These are phyloP conservation scores for Cyclargus thomasi DNA, from an alignment of 1,140 invertebrate genomes.

Conservation along the genomic window DNA sequence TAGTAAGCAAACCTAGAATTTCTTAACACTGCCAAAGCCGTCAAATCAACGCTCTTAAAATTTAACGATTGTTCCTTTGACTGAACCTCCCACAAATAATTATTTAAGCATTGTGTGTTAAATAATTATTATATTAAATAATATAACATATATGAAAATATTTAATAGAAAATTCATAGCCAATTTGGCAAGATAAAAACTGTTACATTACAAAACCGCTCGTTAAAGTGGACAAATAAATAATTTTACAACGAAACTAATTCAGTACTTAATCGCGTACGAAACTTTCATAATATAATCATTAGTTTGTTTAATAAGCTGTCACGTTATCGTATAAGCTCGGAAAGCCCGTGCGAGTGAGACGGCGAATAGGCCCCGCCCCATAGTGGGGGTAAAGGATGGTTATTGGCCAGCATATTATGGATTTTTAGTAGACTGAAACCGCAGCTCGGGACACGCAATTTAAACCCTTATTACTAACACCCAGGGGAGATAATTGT, in stretches of 20 bases:
- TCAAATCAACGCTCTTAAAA: too few relatives aligned
- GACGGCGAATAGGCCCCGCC: conserved; percentile 47
- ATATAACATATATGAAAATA: too few relatives aligned
- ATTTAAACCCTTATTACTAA: conserved; percentile 33
- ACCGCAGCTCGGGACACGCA: conserved; percentile 35
- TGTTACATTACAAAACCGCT: neutral
- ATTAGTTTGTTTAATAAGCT: conserved; percentile 22
- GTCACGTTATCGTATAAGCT: conserved; percentile 33
- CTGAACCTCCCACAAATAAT: too few relatives aligned
- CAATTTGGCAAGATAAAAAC: neutral
- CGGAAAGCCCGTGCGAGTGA: conserved; percentile 49
- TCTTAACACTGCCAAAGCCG: too few relatives aligned
- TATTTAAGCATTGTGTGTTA: too few relatives aligned
- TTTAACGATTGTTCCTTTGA: too few relatives aligned
- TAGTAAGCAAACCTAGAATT: too few relatives aligned
- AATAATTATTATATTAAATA: too few relatives aligned
- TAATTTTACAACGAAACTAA: conserved; percentile 10
- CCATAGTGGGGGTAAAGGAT: conserved; percentile 52
- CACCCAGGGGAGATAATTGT: conserved; percentile 18
- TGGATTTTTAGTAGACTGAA: conserved; percentile 58
- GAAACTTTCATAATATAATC: conserved; percentile 26
- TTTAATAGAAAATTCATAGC: neutral
- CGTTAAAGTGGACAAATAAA: neutral
- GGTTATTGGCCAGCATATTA: conserved; percentile 62
- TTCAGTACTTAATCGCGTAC: conserved; percentile 19